Conservation (phyloP, 2,888 invertebrate species). For the Yponomeuta malinellus region DNA sequence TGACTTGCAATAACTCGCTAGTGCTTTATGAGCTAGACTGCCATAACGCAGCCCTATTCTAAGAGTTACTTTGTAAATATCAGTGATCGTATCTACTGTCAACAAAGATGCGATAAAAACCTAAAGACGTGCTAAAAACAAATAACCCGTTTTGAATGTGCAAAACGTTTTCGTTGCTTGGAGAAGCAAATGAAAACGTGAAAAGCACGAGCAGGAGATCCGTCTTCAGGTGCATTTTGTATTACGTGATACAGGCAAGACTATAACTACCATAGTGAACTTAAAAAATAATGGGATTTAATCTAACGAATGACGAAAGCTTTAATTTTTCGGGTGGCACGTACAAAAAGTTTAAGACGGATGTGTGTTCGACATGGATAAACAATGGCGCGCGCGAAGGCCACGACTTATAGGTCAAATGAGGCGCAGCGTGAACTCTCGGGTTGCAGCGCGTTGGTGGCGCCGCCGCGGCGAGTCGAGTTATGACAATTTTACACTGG, state of each 20-base stretch:
- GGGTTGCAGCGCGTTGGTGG: constrained; percentile 67
- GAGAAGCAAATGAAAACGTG: too few relatives aligned
- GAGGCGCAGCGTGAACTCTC: constrained; percentile 67
- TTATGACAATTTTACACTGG: neutral
- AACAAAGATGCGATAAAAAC: too few relatives aligned
- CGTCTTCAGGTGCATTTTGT: too few relatives aligned
- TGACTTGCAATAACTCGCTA: constrained; percentile 64
- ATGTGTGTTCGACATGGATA: constrained; percentile 52
- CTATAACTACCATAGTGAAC: too few relatives aligned
- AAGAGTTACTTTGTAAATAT: constrained; percentile 10
- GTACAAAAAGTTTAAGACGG: constrained; percentile 35
- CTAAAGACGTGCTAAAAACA: too few relatives aligned
- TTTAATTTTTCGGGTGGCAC: constrained; percentile 36
- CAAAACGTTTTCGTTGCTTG: too few relatives aligned
- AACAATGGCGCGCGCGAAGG: constrained; percentile 58
- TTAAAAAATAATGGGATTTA: neutral
- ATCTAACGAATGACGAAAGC: constrained; percentile 16
- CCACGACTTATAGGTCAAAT: constrained; percentile 51
- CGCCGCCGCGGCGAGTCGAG: constrained; percentile 20
- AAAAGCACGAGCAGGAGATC: too few relatives aligned
- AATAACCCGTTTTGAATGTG: too few relatives aligned
- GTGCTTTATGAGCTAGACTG: constrained; percentile 51
- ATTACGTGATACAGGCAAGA: too few relatives aligned
- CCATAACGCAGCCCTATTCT: constrained; percentile 7
- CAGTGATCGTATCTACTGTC: neutral